A percentile compares a stretch with the other conserved stretches of the same genome.
Conservation (phyloP, 2,797 vertebrate genomes). For the Ctenochaetus hawaiiensis region DNA sequence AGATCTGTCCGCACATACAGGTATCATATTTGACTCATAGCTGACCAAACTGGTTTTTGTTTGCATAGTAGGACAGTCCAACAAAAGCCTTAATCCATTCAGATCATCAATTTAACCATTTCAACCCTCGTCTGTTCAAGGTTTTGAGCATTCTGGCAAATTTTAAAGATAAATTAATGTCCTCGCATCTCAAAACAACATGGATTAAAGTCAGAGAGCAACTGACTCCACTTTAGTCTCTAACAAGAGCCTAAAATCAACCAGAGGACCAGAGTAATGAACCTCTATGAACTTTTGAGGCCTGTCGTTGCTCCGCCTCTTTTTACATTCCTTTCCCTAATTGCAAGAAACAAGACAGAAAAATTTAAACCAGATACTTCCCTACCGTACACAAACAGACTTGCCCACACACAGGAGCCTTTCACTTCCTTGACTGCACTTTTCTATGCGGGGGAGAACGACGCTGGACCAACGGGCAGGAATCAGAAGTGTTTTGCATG, state of each 20-base stretch:
- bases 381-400: background rate
- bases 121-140: background rate
- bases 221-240: background rate
- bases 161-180: background rate
- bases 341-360: constrained; percentile 17
- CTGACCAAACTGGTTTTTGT: constrained; percentile 47
- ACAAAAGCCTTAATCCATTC: constrained; percentile 38
- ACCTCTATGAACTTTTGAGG: background rate
- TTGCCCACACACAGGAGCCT: constrained; percentile 15
- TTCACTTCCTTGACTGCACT: constrained; percentile 19
- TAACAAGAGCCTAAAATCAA: background rate
- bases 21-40: background rate
- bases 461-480: background rate
- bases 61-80: background rate
- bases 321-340: constrained; percentile 45
- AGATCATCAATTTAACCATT: constrained; percentile 29
- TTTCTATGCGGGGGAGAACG: background rate
- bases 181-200: background rate
- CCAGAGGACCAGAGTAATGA: background rate
- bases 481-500: background rate
- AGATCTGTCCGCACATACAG: background rate
- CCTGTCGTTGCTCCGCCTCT: constrained; percentile 12
- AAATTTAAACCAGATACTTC: background rate
- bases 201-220: background rate
- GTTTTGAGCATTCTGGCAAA: fast-evolving